A percentile compares a stretch with the other conserved stretches of the same genome.
These are phyloP conservation scores for Sebastes variabilis DNA, from an alignment of 2,797 vertebrate species.

Conservation along the genomic window DNA sequence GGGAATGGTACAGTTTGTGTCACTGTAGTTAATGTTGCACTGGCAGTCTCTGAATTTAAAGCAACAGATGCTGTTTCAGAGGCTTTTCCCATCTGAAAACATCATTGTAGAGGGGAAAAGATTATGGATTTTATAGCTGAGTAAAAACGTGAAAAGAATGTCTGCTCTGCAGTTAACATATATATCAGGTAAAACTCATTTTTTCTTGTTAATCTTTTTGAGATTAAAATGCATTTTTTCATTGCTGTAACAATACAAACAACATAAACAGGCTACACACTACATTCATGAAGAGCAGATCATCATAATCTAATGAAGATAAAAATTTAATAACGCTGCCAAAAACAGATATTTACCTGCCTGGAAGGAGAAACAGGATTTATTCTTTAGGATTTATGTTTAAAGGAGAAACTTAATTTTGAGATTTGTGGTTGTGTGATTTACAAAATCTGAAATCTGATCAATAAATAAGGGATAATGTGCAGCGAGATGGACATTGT, in stretches of 20 bases:
- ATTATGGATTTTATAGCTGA: neutral
- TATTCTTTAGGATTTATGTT: neutral
- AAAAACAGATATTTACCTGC: too few relatives aligned
- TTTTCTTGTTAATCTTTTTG: neutral
- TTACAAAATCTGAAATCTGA: neutral
- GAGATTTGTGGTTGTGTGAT: neutral
- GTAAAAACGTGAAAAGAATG: neutral
- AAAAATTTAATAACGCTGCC: neutral
- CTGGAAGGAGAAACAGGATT: neutral
- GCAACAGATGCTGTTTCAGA: neutral
- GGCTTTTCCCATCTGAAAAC: neutral
- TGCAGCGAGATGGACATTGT: too few relatives aligned
- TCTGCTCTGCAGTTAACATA: neutral
- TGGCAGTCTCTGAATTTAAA: neutral
- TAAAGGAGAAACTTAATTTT: neutral
- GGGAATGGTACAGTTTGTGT: slow-evolving; percentile 7
- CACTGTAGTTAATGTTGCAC: neutral
- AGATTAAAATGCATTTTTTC: neutral
- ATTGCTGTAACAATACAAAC: neutral
- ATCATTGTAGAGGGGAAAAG: neutral
- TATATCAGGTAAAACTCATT: neutral
- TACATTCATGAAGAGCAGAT: neutral
- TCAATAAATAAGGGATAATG: neutral
- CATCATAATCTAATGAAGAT: neutral
- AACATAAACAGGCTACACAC: neutral